Evolutionary conservation across 1,140 invertebrate species (phyloP).

Genomic region (Heliconius hermathena): DNA sequence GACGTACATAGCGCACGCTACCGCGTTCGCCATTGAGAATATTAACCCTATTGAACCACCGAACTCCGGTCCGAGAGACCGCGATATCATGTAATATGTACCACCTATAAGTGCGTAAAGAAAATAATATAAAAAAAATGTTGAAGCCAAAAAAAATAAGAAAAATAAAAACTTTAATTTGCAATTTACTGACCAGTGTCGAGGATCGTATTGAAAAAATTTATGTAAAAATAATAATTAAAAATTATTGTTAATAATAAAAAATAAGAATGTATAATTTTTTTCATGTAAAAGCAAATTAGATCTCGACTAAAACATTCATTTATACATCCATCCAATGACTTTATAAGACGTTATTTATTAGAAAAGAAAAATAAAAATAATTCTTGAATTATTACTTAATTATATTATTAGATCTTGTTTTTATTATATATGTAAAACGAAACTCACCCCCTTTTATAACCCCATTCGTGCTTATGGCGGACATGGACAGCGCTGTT

Average conservation of each 20-base stretch:
- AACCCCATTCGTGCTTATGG: constrained; percentile 97
- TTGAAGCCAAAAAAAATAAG: not conserved
- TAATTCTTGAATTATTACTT: too few relatives aligned
- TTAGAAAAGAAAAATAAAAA: too few relatives aligned
- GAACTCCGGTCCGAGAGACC: constrained; percentile 97
- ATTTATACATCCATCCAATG: too few relatives aligned
- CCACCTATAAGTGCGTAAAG: constrained; percentile 86
- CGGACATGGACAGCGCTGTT: constrained; percentile 97
- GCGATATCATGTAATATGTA: constrained; percentile 98
- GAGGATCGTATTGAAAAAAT: too few relatives aligned
- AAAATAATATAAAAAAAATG: not conserved
- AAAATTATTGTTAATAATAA: too few relatives aligned
- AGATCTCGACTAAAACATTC: too few relatives aligned
- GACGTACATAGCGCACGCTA: constrained; percentile 98
- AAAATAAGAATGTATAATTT: too few relatives aligned
- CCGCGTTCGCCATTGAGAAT: constrained; percentile 96
- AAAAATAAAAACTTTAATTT: not conserved
- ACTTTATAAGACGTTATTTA: too few relatives aligned
- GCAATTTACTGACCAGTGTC: too few relatives aligned
- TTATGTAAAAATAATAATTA: too few relatives aligned
- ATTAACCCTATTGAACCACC: constrained; percentile 94
- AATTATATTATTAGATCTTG: not conserved
- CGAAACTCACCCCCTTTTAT: constrained; percentile 90
- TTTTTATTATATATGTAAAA: not conserved
- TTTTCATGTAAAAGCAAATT: too few relatives aligned